Evolutionary conservation across 2,113 vertebrate species (phyloP).

Genomic region (Paramisgurnus dabryanus): DNA sequence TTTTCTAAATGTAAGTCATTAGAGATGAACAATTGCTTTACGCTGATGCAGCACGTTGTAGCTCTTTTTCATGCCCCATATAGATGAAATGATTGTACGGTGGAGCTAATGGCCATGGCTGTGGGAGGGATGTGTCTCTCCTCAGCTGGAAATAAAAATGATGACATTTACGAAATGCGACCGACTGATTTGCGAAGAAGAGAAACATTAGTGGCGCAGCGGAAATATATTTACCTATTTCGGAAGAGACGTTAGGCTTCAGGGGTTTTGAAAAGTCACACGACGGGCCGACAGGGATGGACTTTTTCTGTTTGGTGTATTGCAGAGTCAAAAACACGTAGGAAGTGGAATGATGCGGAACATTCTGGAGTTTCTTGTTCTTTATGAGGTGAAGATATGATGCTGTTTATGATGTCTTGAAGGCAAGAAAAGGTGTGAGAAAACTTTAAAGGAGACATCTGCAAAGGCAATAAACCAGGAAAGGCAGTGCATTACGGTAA

Average conservation of each 20-base stretch:
- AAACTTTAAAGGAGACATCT: conserved; percentile 15
- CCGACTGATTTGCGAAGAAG: conserved; percentile 31
- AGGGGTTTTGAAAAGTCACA: conserved; percentile 43
- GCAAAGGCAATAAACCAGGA: conserved; percentile 1
- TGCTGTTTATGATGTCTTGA: conserved; percentile 1
- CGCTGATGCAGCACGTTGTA: conserved; percentile 39
- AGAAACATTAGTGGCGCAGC: conserved; percentile 37
- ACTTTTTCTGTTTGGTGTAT: conserved; percentile 22
- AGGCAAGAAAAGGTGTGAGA: not conserved
- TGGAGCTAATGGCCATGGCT: conserved; percentile 49
- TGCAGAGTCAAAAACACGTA: conserved; percentile 23
- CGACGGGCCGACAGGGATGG: conserved; percentile 10
- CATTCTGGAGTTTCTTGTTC: conserved; percentile 13
- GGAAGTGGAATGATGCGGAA: conserved; percentile 27
- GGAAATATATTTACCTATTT: conserved; percentile 47
- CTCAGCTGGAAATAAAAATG: conserved; percentile 49
- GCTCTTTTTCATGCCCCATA: conserved; percentile 42
- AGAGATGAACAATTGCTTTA: conserved; percentile 52
- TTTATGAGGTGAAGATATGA: not conserved
- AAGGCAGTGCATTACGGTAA: not conserved
- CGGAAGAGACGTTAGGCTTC: conserved; percentile 31
- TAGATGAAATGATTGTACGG: conserved; percentile 52
- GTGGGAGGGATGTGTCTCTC: conserved; percentile 36
- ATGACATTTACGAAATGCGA: conserved; percentile 47
- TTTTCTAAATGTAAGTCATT: conserved; percentile 55